Evolutionary conservation across 2,888 invertebrate species (phyloP), one percentile per base, ranked within the genome.

Genomic region (Cotesia congregata): DNA sequence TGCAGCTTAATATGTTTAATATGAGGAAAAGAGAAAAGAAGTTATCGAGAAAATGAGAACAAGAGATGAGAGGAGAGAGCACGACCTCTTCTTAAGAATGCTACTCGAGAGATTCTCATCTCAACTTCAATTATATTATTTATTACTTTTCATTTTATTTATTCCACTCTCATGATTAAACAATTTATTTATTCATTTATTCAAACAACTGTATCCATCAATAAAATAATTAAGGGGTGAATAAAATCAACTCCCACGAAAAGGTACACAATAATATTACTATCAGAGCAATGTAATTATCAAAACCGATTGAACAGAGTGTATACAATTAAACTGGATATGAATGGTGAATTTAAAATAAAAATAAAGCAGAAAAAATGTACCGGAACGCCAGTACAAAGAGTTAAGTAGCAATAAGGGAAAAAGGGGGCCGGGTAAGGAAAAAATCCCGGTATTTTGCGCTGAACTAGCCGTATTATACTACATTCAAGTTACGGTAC

Each of bases 21-120:
- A 7, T 59, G n/a, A 68, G 38, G 17, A 41, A 74, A 59, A 74
- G 41, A 38, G 38, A 73, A 75, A 74, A 69, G 72, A 74, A 68
- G 71, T 59, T 60, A 67, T 62, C 17, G 41, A 72, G 30, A 65
- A 67, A 65, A 72, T 72, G 70, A 75, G 75, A 75, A 72, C 67
- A 67, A 73, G 41, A 60, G 70, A 67, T 20, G 67, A 74, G 71
- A 15, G n/a, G 74, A 76, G 72, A 62, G 59, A 20, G 67, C 59
- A 41, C 64, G 77, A 78, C 68, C 77, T 78, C 79, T 79, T 77
- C 78, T 74, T n/a, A 67, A 80, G 82, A 80, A 82, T 82, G 82
- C 78, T 77, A 80, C 73, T 78, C 76, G 75, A 80, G 80, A 77
- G 68, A 77, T 79, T 78, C 74, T 76, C 69, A 75, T 72, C 73